Conservation (phyloP, 2,113 vertebrate species). For the Ptyas mucosa region DNA sequence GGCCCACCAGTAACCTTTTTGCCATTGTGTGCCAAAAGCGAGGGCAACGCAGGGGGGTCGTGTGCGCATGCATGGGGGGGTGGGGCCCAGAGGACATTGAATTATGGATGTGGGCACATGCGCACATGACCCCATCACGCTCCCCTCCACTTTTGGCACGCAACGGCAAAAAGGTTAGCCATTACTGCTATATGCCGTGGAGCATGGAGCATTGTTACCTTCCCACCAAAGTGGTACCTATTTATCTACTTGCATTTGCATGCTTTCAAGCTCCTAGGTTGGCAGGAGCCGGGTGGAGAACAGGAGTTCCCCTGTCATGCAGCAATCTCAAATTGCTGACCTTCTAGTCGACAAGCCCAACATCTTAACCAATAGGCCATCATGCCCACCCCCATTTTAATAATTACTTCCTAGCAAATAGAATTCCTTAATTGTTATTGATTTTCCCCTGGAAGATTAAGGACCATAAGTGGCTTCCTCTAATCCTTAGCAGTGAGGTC, state of each 20-base stretch:
- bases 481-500: not conserved
- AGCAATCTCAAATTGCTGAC: not conserved
- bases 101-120: too few relatives aligned
- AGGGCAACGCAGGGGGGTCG: too few relatives aligned
- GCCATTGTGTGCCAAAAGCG: too few relatives aligned
- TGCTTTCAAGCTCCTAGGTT: not conserved
- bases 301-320: not conserved
- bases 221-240: not conserved
- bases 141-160: too few relatives aligned
- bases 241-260: not conserved
- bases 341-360: not conserved
- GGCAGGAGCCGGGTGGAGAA: not conserved
- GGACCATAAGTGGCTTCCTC: not conserved
- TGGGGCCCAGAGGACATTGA: too few relatives aligned
- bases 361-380: not conserved
- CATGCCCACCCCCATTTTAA: fast-evolving
- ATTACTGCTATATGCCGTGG: too few relatives aligned
- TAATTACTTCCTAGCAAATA: not conserved
- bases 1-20: too few relatives aligned
- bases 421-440: not conserved
- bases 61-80: too few relatives aligned
- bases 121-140: too few relatives aligned
- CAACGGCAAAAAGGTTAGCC: too few relatives aligned
- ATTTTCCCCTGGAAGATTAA: not conserved
- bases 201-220: not conserved